Conservation (phyloP, 2,113 vertebrate genomes). For the Ammodytes dubius region DNA sequence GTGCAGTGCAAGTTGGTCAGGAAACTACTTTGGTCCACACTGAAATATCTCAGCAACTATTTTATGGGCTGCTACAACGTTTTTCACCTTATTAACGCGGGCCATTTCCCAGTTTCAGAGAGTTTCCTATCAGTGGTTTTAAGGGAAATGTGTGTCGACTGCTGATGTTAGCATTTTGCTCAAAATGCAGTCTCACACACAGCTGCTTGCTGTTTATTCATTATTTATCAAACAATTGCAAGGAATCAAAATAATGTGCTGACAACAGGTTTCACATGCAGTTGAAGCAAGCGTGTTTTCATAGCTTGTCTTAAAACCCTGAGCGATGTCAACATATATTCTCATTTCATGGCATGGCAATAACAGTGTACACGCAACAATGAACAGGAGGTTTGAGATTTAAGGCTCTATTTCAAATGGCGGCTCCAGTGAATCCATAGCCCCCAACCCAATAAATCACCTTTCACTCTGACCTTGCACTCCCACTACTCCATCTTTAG, state of each 20-base stretch:
- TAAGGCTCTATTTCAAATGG: constrained; percentile 11
- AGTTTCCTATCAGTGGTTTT: too few relatives aligned
- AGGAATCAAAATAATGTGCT: background rate
- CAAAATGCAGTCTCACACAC: background rate
- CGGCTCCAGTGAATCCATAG: constrained; percentile 33
- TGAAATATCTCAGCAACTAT: background rate
- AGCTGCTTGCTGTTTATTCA: background rate
- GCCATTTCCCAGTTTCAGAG: too few relatives aligned
- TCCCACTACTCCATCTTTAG: constrained; percentile 29
- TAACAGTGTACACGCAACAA: constrained; percentile 3
- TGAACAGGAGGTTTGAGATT: constrained; percentile 28
- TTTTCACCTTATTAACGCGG: too few relatives aligned
- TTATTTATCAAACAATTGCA: background rate
- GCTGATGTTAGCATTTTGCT: background rate
- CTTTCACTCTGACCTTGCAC: constrained; percentile 16
- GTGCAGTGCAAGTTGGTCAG: background rate
- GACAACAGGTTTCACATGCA: background rate
- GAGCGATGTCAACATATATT: constrained; percentile 41
- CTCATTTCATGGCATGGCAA: constrained; percentile 28
- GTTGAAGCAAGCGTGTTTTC: background rate
- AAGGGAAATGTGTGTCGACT: background rate
- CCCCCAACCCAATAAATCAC: constrained; percentile 45
- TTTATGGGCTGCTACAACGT: background rate
- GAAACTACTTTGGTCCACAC: background rate
- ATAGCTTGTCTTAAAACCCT: constrained; percentile 7